These are phyloP conservation scores for Drosophila nigrodunni DNA, from an alignment of 1,140 invertebrate genomes.

Conservation along the genomic window DNA sequence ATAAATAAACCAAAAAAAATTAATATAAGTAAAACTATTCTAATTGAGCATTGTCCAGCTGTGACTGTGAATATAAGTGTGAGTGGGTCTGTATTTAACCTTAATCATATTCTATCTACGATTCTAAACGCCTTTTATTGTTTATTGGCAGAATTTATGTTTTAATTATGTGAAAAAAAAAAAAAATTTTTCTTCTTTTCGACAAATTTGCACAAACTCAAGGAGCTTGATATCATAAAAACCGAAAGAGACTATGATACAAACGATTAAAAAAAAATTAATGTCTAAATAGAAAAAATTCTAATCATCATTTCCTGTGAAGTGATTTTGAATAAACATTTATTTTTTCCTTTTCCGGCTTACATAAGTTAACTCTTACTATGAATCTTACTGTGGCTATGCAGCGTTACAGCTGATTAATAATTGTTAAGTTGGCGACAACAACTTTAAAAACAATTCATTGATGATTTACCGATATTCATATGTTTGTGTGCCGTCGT, in stretches of 20 bases:
- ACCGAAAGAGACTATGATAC: conserved; percentile 26
- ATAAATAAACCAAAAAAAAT: conserved; percentile 31
- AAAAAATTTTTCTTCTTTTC: conserved; percentile 13
- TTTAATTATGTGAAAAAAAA: conserved; percentile 58
- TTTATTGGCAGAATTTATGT: conserved; percentile 41
- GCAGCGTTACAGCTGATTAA: conserved; percentile 19
- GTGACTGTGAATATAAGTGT: background rate
- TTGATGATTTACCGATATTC: conserved; percentile 45
- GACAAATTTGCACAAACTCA: conserved; percentile 69
- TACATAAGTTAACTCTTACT: background rate
- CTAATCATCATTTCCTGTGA: conserved; percentile 35
- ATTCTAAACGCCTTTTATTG: conserved; percentile 31
- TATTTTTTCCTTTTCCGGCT: conserved; percentile 14
- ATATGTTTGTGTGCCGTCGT: conserved; percentile 49
- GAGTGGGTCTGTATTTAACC: conserved; percentile 25
- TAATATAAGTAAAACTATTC: conserved; percentile 27
- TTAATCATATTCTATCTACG: conserved; percentile 17
- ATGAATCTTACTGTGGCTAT: conserved; percentile 3
- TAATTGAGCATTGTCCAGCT: conserved; percentile 62
- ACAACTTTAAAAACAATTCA: conserved; percentile 32
- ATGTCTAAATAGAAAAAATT: conserved; percentile 18
- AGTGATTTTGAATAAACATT: conserved; percentile 4
- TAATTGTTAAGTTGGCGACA: conserved; percentile 22
- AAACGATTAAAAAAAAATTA: background rate
- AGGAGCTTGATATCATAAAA: conserved; percentile 52